Evolutionary conservation across 2,113 vertebrate species (phyloP), one percentile per base, ranked within the genome.

Genomic region (Diphyllodes magnificus): DNA sequence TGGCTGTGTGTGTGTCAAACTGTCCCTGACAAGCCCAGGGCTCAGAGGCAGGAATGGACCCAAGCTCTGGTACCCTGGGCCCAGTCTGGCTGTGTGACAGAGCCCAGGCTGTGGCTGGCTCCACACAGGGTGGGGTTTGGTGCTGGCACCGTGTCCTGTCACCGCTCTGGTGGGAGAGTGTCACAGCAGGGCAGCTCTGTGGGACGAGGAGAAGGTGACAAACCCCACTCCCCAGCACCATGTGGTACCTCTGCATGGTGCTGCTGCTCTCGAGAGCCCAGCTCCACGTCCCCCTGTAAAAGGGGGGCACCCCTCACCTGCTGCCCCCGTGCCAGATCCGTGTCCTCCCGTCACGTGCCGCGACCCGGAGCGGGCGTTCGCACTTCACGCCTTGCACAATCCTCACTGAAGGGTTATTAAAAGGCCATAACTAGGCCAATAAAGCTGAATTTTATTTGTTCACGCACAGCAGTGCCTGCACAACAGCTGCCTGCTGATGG

Each of bases 141-240:
- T 15, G 45, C 3, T 10, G 2, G 44, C 83, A 57, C 37, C 1
- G 0, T 0, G 20, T 31, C 59, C 60, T 10, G 50, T 18, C 50
- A 50, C 49, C 0, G 1, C 21, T 10, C 2, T 0, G 0, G 37
- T 2, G 2, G 40, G 37, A 25, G 3, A 24, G 10, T 2, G 6
- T 10, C 24, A 2, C 7, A 0, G 3, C 7, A 3, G 42, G 63
- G 19, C 69, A 45, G 73, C 64, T 22, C 79, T 3, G 10, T 2
- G 20, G 49, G 49, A 27, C 0, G 0, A 4, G 39, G 39, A 17
- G 17, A 28, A 31, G 82, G 42, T 13, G 68, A 45, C 50, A 61
- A 83, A 59, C 11, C 23, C 37, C 9, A 2, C 9, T 51, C 3
- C 30, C 0, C 16, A 57, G 72, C 45, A 12, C 5, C 33, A 2